Evolutionary conservation across 2,797 vertebrate species (phyloP).

Genomic region (Synaphobranchus kaupii): DNA sequence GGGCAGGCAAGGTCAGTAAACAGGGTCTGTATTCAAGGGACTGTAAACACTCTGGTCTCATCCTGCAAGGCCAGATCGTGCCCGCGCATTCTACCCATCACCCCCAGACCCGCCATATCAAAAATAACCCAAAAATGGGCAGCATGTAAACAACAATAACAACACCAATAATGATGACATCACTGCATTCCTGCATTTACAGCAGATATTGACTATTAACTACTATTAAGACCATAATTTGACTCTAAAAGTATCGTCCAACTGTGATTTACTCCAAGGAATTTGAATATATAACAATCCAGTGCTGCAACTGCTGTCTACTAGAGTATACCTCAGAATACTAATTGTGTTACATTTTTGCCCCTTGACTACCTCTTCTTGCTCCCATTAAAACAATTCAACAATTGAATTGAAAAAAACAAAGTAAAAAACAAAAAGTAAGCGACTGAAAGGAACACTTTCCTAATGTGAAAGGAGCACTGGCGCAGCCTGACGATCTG

Average conservation of each 20-base stretch:
- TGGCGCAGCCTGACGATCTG: background rate
- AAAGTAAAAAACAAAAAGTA: background rate
- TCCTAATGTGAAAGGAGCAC: background rate
- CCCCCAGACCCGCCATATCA: background rate
- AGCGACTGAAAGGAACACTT: background rate
- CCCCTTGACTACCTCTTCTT: background rate
- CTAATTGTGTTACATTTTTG: background rate
- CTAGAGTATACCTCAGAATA: background rate
- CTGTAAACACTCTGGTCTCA: background rate
- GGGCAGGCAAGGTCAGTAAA: background rate
- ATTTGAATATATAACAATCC: background rate
- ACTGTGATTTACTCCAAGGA: background rate
- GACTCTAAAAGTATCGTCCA: background rate
- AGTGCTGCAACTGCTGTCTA: background rate
- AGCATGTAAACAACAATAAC: background rate
- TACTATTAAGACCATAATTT: background rate
- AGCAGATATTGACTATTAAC: background rate
- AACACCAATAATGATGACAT: background rate
- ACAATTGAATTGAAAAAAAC: background rate
- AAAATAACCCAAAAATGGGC: background rate
- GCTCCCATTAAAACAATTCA: background rate
- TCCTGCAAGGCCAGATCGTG: background rate
- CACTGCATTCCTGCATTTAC: background rate
- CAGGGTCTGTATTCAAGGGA: background rate
- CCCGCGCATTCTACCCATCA: background rate